Percentiles rank a stretch among this genome's conserved stretches.
Conservation (phyloP, 2,888 invertebrate genomes). For the Hydropsyche betteni region DNA sequence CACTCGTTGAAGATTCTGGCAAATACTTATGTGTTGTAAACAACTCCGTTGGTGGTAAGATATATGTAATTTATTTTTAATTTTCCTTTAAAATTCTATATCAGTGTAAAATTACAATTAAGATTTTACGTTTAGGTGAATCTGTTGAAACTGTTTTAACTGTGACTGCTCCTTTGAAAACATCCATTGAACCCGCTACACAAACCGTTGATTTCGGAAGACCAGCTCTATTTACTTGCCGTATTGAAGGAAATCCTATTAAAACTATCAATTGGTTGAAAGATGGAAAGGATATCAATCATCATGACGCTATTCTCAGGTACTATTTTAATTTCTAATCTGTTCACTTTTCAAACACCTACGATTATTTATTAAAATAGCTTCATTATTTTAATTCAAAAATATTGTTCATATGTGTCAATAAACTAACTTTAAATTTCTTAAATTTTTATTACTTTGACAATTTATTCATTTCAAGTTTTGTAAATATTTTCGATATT, state of each 20-base stretch:
- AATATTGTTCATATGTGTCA: conserved; percentile 15
- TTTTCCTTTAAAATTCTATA: neutral
- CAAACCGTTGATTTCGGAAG: conserved; percentile 95
- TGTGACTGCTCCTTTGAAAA: conserved; percentile 89
- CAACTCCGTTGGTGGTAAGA: conserved; percentile 85
- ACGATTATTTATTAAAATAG: too few relatives aligned
- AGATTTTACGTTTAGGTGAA: conserved; percentile 81
- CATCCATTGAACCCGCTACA: conserved; percentile 87
- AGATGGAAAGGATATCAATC: conserved; percentile 86
- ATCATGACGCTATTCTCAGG: conserved; percentile 80
- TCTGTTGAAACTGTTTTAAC: conserved; percentile 92
- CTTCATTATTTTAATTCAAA: too few relatives aligned
- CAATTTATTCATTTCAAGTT: neutral
- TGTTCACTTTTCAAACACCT: neutral
- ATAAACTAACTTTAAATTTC: conserved; percentile 13
- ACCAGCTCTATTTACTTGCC: conserved; percentile 91
- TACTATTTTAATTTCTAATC: conserved; percentile 50
- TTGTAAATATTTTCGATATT: neutral
- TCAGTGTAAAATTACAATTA: conserved; percentile 4
- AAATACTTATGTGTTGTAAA: conserved; percentile 94
- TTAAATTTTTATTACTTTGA: neutral
- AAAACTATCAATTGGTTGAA: conserved; percentile 92
- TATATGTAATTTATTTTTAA: neutral
- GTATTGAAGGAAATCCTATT: conserved; percentile 89
- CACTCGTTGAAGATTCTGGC: conserved; percentile 91